These are phyloP conservation scores for Hydrophis major DNA, from an alignment of 2,797 vertebrate species.

Conservation along the genomic window DNA sequence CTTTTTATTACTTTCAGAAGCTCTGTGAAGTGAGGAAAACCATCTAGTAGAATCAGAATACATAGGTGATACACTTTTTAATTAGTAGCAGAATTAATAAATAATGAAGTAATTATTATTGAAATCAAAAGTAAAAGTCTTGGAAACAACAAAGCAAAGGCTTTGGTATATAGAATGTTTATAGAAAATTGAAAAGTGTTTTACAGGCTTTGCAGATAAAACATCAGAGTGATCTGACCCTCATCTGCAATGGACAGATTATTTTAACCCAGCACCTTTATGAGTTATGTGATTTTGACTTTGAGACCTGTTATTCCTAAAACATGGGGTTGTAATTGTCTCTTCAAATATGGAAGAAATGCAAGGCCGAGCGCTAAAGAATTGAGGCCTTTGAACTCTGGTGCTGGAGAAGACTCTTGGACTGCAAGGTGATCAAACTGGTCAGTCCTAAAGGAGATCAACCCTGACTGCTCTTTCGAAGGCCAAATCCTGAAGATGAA, in stretches of 20 bases:
- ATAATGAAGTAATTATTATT: background rate
- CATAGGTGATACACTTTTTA: background rate
- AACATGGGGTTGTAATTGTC: background rate
- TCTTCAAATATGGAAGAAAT: background rate
- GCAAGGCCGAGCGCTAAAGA: background rate
- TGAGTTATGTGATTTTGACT: background rate
- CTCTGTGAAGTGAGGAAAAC: background rate
- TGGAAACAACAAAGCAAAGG: background rate
- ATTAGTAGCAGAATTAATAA: background rate
- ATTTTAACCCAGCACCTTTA: background rate
- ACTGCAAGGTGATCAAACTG: too few species aligned
- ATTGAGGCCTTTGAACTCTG: too few species aligned
- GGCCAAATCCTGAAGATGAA: too few species aligned
- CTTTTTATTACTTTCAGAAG: background rate
- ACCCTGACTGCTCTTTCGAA: too few species aligned
- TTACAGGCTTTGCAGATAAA: background rate
- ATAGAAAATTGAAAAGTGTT: background rate
- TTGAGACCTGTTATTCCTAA: background rate
- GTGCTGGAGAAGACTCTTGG: too few species aligned
- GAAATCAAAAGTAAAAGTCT: background rate
- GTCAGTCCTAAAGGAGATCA: too few species aligned
- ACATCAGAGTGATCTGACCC: background rate
- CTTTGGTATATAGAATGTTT: background rate
- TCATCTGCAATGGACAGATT: background rate
- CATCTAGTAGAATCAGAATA: background rate